Conservation (phyloP, 64 coral and sea anemone genomes). For the Cladopsammia gracilis region DNA sequence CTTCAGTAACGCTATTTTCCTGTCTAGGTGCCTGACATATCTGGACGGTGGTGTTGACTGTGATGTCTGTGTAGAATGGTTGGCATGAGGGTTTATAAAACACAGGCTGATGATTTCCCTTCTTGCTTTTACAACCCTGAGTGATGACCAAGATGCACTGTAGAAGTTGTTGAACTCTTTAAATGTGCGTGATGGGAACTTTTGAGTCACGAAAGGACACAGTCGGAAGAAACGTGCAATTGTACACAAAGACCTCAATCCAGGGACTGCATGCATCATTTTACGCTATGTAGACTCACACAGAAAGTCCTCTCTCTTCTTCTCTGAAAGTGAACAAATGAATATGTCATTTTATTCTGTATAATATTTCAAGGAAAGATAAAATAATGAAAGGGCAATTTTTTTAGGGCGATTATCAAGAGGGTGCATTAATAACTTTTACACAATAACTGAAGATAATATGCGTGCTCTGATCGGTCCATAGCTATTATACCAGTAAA, state of each 20-base stretch:
- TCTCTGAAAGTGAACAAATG: not conserved
- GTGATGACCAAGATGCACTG: not conserved
- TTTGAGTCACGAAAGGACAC: not conserved
- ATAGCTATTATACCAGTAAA: too few species aligned
- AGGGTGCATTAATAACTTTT: too few species aligned
- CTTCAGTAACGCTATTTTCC: not conserved
- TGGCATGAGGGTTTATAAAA: not conserved
- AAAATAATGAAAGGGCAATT: too few species aligned
- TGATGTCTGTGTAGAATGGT: not conserved
- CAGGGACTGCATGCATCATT: not conserved
- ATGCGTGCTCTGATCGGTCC: too few species aligned
- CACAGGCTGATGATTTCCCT: not conserved
- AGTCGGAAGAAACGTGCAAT: not conserved
- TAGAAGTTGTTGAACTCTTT: not conserved
- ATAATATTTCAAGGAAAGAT: too few species aligned
- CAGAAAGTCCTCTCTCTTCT: not conserved
- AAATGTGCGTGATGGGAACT: not conserved
- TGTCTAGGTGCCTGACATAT: not conserved
- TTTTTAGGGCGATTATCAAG: too few species aligned
- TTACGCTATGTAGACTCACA: not conserved
- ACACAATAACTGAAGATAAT: too few species aligned
- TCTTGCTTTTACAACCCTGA: not conserved
- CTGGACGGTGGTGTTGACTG: not conserved
- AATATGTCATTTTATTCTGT: too few species aligned
- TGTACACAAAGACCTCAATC: not conserved